Evolutionary conservation across 2,888 invertebrate genomes (phyloP).

Genomic region (Timema cristinae): DNA sequence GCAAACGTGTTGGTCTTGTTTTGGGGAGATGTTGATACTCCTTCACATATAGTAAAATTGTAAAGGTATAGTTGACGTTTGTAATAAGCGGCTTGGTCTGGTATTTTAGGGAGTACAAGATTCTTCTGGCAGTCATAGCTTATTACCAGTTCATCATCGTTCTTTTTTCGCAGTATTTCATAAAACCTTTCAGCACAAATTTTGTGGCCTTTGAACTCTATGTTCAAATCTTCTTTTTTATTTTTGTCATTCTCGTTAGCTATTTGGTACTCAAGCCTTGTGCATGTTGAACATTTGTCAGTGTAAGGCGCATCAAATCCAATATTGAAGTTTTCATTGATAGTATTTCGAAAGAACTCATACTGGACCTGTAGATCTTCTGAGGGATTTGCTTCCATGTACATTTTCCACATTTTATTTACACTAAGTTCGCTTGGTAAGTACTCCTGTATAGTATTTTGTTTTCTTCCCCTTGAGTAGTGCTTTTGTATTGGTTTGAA

Average conservation of each 20-base stretch:
- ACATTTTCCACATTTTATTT: neutral
- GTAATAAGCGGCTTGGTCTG: constrained; percentile 41
- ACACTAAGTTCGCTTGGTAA: constrained; percentile 1
- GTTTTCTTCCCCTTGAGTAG: neutral
- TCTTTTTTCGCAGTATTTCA: constrained; percentile 28
- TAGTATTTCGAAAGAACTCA: neutral
- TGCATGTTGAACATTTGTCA: constrained; percentile 10
- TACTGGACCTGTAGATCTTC: constrained; percentile 4
- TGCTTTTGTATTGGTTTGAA: constrained; percentile 5
- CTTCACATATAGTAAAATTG: too few species aligned
- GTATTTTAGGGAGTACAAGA: constrained; percentile 36
- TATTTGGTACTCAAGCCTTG: neutral
- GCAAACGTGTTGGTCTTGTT: too few species aligned
- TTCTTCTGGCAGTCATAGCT: constrained; percentile 40
- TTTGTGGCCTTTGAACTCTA: constrained; percentile 28
- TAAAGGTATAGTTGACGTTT: constrained; percentile 37
- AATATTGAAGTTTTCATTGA: constrained; percentile 1
- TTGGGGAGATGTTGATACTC: too few species aligned
- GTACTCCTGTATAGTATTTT: neutral
- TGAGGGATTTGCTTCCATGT: constrained; percentile 1
- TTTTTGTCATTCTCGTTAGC: neutral
- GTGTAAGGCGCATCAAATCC: neutral
- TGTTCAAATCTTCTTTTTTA: neutral
- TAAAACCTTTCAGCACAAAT: constrained; percentile 34
- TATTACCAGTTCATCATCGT: constrained; percentile 31